Evolutionary conservation across 2,113 vertebrate genomes (phyloP), one percentile per base, ranked within the genome.

Genomic region (Ophiodon elongatus): DNA sequence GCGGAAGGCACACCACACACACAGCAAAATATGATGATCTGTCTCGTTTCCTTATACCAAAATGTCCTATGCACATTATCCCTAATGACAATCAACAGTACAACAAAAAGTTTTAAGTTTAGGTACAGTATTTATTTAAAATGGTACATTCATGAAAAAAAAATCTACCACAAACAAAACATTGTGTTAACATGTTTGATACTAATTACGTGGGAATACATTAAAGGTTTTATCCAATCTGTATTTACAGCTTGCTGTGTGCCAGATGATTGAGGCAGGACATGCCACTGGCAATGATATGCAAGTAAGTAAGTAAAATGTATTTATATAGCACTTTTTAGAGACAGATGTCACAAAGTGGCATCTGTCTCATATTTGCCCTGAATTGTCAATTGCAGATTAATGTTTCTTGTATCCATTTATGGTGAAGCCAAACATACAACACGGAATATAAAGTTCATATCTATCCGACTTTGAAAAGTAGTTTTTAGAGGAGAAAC

Each of bases 11-110:
- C 45, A 59, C 73, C 27, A 1, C 15, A 2, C 45, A 59, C 50
- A 77, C 27, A 79, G n/a, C 59, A 54, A 69, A 41, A 73, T 82
- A 76, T 56, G 45, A 85, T 62, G 31, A 76, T 77, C 25, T 23
- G 50, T 73, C 52, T 52, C n/a, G 29, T 43, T 73, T 75, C 33
- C 14, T 71, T 14, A 39, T 13, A 47, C 54, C n/a, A 27, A 69
- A 78, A 56, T 68, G 23, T 56, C 14, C 52, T 11, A 25, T n/a
- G 52, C 52, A 56, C 9, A 10, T 56, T 25, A 56, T 25, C 11
- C 8, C 9, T 4, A 23, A 35, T 35, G 31, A 33, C 25, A 8
- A 3, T 27, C 27, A 23, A 66, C 2, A 21, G 1, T 11, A 14
- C 35, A 43, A 56, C n/a, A 35, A 23, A 15, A 21, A 31, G 7